Conservation (phyloP, 2,888 invertebrate genomes). For the Tyria jacobaeae region DNA sequence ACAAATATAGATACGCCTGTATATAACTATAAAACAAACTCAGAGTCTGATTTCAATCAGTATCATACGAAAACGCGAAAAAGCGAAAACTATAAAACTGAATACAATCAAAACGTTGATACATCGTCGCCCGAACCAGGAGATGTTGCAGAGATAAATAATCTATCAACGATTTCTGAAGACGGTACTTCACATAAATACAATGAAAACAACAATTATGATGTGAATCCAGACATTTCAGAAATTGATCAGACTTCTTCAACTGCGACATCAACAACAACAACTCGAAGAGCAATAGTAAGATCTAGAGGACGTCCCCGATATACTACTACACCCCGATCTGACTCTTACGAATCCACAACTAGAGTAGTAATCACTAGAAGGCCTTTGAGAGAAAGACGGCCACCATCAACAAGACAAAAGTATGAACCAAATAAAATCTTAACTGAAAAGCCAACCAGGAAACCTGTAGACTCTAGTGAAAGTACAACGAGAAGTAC, state of each 20-base stretch:
- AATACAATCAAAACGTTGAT: slow-evolving; percentile 58
- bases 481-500: slow-evolving; percentile 73
- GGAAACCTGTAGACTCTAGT: slow-evolving; percentile 59
- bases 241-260: slow-evolving; percentile 59
- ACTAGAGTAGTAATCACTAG: slow-evolving; percentile 76
- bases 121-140: slow-evolving; percentile 57
- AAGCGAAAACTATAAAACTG: slow-evolving; percentile 44
- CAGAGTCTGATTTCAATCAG: slow-evolving; percentile 21
- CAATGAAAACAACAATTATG: slow-evolving; percentile 65
- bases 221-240: slow-evolving; percentile 56
- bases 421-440: slow-evolving; percentile 77
- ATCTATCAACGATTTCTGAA: slow-evolving; percentile 52
- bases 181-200: slow-evolving; percentile 55
- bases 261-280: slow-evolving; percentile 71
- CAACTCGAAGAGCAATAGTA: slow-evolving; percentile 69
- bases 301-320: slow-evolving; percentile 76
- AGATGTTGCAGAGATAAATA: slow-evolving; percentile 54
- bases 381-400: slow-evolving; percentile 83
- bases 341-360: slow-evolving; percentile 75
- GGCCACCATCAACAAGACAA: slow-evolving; percentile 72
- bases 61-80: slow-evolving; percentile 38
- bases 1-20: slow-evolving; percentile 32
- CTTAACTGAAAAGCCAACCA: slow-evolving; percentile 70
- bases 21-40: slow-evolving; percentile 29
- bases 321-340: slow-evolving; percentile 73